Evolutionary conservation across 2,113 vertebrate species (phyloP).

Genomic region (Mirounga angustirostris): DNA sequence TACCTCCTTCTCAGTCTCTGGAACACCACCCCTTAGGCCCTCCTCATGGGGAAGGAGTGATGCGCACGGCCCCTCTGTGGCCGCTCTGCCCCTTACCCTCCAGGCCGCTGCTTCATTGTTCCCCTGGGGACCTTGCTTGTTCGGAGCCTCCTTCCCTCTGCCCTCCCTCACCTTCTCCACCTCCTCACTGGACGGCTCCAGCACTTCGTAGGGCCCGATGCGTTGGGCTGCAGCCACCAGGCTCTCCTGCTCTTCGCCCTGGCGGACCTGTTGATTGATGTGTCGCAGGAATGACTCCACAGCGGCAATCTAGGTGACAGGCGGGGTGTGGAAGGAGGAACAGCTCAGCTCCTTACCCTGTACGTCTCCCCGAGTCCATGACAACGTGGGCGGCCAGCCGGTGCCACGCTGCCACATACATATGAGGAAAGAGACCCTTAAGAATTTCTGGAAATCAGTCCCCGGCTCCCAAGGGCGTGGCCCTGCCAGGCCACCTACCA

Average conservation of each 20-base stretch:
- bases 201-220: conserved; percentile 92
- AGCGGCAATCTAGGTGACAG: conserved; percentile 82
- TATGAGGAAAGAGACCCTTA: not conserved
- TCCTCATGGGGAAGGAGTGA: not conserved
- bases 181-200: conserved; percentile 92
- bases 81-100: not conserved
- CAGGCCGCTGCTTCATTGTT: not conserved
- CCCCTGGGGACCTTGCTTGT: not conserved
- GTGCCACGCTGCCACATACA: not conserved
- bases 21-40: not conserved
- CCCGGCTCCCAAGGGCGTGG: not conserved
- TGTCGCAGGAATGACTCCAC: conserved; percentile 92
- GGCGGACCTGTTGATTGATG: conserved; percentile 90
- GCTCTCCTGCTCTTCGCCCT: conserved; percentile 90
- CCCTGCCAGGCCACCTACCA: conserved; percentile 86
- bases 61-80: not conserved
- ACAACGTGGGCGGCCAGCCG: fast-evolving
- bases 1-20: not conserved
- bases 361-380: not conserved
- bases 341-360: not conserved
- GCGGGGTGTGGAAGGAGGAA: not conserved
- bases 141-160: not conserved
- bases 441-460: not conserved
- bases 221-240: conserved; percentile 88
- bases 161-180: conserved; percentile 90